A percentile compares a stretch with the other conserved stretches of the same genome.
Evolutionary conservation across 1,140 invertebrate species (phyloP).

Genomic region (Pinna nobilis): DNA sequence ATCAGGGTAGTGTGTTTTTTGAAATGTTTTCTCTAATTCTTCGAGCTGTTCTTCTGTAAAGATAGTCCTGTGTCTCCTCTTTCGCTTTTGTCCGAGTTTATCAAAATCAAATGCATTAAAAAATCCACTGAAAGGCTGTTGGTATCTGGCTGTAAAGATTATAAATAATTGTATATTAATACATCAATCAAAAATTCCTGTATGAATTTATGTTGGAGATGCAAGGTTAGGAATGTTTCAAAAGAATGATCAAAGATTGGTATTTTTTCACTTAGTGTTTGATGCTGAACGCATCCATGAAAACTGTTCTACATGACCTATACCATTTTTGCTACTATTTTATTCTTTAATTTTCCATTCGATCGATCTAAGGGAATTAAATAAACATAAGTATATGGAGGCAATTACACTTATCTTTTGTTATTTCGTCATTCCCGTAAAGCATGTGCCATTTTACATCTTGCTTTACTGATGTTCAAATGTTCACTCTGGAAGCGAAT

Average conservation of each 20-base stretch:
- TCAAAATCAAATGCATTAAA: slow-evolving; percentile 58
- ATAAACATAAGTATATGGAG: too few relatives aligned
- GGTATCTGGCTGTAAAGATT: slow-evolving; percentile 41
- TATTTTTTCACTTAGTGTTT: too few relatives aligned
- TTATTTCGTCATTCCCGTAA: too few relatives aligned
- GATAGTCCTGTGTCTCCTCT: slow-evolving; percentile 83
- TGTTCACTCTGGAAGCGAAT: background rate
- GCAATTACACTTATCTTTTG: too few relatives aligned
- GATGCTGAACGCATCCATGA: too few relatives aligned
- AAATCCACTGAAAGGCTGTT: slow-evolving; percentile 57
- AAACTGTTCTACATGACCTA: too few relatives aligned
- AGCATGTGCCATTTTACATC: too few relatives aligned
- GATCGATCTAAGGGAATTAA: too few relatives aligned
- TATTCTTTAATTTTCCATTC: too few relatives aligned
- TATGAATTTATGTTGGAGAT: background rate
- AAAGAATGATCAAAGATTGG: background rate
- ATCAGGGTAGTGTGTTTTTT: slow-evolving; percentile 92
- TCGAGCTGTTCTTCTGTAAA: slow-evolving; percentile 98
- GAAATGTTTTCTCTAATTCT: slow-evolving; percentile 95
- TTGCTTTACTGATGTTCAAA: background rate
- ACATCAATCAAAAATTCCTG: background rate
- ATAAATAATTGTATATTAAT: slow-evolving; percentile 3
- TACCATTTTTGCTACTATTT: too few relatives aligned
- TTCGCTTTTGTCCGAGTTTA: slow-evolving; percentile 69
- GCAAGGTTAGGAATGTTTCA: background rate